phyloP scores from a whole-genome alignment of 2,113 vertebrate species.

The Chitala chitala region DNA sequence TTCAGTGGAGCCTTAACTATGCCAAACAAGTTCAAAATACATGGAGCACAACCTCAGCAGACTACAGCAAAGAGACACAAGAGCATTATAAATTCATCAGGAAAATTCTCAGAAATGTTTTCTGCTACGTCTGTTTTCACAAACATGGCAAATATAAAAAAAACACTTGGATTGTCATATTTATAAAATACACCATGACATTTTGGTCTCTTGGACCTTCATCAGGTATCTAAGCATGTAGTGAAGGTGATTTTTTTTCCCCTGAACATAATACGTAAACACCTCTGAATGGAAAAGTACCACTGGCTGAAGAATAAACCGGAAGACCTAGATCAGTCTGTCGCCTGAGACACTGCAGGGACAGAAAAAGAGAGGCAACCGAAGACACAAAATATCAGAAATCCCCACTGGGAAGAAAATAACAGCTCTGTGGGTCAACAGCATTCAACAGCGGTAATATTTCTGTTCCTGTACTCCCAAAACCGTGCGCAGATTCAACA shows the following conservation, averaged over 20 bases:
- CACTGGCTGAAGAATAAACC: neutral
- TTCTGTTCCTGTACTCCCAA: neutral
- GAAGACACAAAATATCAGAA: slow-evolving; percentile 4
- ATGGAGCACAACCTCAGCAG: neutral
- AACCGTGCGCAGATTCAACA: neutral
- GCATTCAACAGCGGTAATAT: slow-evolving; percentile 8
- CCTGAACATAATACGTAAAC: too few relatives aligned
- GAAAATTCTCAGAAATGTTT: slow-evolving; percentile 1
- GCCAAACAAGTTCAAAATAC: too few relatives aligned
- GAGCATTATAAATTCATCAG: neutral
- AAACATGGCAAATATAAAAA: too few relatives aligned
- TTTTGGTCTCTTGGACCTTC: too few relatives aligned
- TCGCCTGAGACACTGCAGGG: neutral
- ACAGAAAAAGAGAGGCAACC: neutral
- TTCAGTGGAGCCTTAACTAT: too few relatives aligned
- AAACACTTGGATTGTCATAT: too few relatives aligned
- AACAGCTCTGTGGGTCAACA: slow-evolving; percentile 8
- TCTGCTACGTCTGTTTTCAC: neutral
- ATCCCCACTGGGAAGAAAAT: slow-evolving; percentile 12
- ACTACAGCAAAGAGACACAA: neutral
- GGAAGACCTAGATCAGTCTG: neutral
- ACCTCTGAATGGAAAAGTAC: neutral
- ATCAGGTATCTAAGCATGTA: too few relatives aligned
- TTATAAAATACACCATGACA: too few relatives aligned
- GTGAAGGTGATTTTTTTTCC: too few relatives aligned